These are phyloP conservation scores for Tachina lurida DNA, from an alignment of 2,888 invertebrate genomes.

Conservation along the genomic window DNA sequence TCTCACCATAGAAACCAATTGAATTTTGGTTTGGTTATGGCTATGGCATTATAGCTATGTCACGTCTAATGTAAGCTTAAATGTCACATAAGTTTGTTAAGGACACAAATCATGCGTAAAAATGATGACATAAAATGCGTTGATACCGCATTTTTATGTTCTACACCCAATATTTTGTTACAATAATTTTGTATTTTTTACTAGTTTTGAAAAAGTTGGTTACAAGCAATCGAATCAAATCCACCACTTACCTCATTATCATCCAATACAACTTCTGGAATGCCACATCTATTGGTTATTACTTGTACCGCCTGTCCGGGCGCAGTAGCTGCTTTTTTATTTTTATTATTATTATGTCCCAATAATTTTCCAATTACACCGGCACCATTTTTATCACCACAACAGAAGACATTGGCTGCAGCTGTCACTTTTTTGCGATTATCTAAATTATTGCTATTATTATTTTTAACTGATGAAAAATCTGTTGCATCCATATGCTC, in stretches of 20 bases:
- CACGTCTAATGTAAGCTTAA: too few species aligned
- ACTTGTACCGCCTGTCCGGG: slow-evolving; percentile 91
- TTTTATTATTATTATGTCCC: slow-evolving; percentile 54
- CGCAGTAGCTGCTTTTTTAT: slow-evolving; percentile 68
- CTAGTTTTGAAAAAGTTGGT: background rate
- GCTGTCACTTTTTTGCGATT: slow-evolving; percentile 71
- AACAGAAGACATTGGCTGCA: slow-evolving; percentile 80
- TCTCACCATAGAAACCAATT: too few species aligned
- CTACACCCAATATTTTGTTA: too few species aligned
- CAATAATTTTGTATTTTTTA: too few species aligned
- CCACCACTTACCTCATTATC: slow-evolving; percentile 48
- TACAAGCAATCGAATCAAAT: background rate
- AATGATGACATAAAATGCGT: too few species aligned
- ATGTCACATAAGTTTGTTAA: too few species aligned
- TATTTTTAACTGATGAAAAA: slow-evolving; percentile 78
- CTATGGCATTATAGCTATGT: too few species aligned
- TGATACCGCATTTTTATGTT: too few species aligned
- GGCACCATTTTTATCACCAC: slow-evolving; percentile 73
- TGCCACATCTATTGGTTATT: slow-evolving; percentile 82
- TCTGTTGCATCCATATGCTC: slow-evolving; percentile 82
- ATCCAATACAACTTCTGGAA: slow-evolving; percentile 47
- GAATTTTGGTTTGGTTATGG: too few species aligned
- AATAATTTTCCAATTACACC: slow-evolving; percentile 75
- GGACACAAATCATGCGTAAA: too few species aligned
- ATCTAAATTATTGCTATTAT: slow-evolving; percentile 80